Conservation (phyloP, 1,140 invertebrate genomes). For the Yoshiicerus persimilis region DNA sequence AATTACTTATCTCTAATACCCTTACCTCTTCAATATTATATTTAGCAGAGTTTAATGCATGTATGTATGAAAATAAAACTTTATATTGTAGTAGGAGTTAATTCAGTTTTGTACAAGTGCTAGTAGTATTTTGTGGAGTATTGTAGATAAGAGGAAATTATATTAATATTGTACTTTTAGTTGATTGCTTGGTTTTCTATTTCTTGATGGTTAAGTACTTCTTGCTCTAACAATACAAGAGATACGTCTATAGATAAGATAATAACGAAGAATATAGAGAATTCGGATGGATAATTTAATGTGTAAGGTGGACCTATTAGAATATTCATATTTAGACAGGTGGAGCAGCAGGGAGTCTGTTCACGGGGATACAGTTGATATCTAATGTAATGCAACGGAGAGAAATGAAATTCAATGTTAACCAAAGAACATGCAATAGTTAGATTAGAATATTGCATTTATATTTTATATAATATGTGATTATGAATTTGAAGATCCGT, state of each 20-base stretch:
- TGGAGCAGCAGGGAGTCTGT: constrained; percentile 28
- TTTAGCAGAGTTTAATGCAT: no score
- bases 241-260: background rate
- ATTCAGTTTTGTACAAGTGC: background rate
- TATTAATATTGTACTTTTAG: background rate
- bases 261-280: background rate
- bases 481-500: background rate
- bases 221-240: background rate
- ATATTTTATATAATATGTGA: background rate
- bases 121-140: background rate
- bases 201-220: background rate
- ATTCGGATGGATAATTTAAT: constrained; percentile 36
- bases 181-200: background rate
- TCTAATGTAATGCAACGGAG: background rate
- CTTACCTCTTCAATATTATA: no score
- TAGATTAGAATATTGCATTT: background rate
- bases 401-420: constrained; percentile 1
- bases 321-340: constrained; percentile 45
- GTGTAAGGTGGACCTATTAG: constrained; percentile 39
- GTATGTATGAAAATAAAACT: background rate
- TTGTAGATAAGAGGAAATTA: background rate
- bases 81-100: background rate
- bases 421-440: background rate
- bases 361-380: constrained; percentile 8
- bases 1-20: no score